A percentile compares a stretch with the other conserved stretches of the same genome.
Evolutionary conservation across 2,797 vertebrate genomes (phyloP).

Genomic region (Acanthopagrus latus): DNA sequence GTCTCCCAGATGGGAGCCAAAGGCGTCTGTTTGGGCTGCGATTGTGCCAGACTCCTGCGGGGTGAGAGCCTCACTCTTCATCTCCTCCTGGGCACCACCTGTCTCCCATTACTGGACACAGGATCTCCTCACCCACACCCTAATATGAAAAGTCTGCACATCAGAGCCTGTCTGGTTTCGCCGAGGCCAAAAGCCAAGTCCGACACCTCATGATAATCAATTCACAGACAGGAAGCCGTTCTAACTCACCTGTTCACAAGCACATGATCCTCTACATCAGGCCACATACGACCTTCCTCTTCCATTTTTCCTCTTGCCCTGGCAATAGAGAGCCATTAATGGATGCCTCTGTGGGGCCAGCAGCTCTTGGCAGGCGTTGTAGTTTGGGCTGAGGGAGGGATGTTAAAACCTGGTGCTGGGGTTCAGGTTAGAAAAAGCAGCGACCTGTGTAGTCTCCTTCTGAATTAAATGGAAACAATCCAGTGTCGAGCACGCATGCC

Average conservation of each 20-base stretch:
- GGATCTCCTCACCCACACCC: slow-evolving; percentile 52
- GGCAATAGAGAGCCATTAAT: slow-evolving; percentile 50
- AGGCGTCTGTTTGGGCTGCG: slow-evolving; percentile 68
- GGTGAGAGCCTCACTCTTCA: slow-evolving; percentile 76
- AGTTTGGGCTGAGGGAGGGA: slow-evolving; percentile 11
- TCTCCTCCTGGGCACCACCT: slow-evolving; percentile 81
- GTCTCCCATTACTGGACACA: slow-evolving; percentile 74
- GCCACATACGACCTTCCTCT: slow-evolving; percentile 21
- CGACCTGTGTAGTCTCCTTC: not conserved
- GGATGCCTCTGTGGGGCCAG: slow-evolving; percentile 28
- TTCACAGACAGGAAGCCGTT: slow-evolving; percentile 37
- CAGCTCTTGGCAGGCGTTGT: slow-evolving; percentile 32
- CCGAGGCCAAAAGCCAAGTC: slow-evolving; percentile 54
- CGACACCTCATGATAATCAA: slow-evolving; percentile 51
- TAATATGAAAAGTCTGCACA: slow-evolving; percentile 58
- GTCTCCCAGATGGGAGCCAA: slow-evolving; percentile 58
- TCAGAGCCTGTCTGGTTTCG: slow-evolving; percentile 46
- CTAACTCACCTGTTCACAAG: slow-evolving; percentile 15
- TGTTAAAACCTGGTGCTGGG: slow-evolving; percentile 22
- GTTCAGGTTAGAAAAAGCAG: slow-evolving; percentile 15
- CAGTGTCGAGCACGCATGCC: not conserved
- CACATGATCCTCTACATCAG: slow-evolving; percentile 36
- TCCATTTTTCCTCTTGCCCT: slow-evolving; percentile 28
- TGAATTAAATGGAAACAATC: slow-evolving; percentile 23
- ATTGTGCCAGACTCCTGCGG: slow-evolving; percentile 75